A percentile compares a stretch with the other conserved stretches of the same genome.
These are phyloP conservation scores for Drosophila saltans DNA, from an alignment of 1,140 invertebrate genomes.

Conservation along the genomic window DNA sequence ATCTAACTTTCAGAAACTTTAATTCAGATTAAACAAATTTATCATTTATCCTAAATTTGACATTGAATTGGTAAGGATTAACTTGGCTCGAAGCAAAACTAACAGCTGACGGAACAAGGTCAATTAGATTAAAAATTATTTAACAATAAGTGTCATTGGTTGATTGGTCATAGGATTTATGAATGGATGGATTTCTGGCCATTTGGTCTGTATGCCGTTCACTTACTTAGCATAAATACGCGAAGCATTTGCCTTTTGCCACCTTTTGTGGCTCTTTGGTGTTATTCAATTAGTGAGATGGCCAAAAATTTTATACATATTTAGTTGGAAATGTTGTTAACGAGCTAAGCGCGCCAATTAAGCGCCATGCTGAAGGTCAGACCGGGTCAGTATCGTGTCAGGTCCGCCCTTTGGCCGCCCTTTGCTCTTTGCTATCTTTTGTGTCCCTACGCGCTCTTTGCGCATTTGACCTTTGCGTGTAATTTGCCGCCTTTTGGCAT, in stretches of 20 bases:
- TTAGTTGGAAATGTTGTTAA: conserved; percentile 73
- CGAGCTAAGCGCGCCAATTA: conserved; percentile 80
- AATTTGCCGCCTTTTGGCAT: conserved; percentile 73
- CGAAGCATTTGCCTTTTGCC: background rate
- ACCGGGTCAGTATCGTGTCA: background rate
- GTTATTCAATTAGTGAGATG: conserved; percentile 71
- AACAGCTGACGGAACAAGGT: too few relatives aligned
- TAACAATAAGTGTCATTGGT: background rate
- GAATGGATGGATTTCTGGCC: background rate
- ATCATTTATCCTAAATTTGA: too few relatives aligned
- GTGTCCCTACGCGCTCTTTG: conserved; percentile 53
- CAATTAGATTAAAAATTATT: background rate
- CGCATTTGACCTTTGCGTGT: conserved; percentile 61
- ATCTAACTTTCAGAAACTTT: too few relatives aligned
- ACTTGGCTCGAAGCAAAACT: too few relatives aligned
- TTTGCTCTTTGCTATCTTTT: conserved; percentile 11
- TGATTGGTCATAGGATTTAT: background rate
- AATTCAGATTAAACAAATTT: too few relatives aligned
- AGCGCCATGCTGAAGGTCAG: conserved; percentile 45
- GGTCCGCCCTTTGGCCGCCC: background rate
- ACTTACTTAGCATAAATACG: conserved; percentile 51
- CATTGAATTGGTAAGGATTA: too few relatives aligned
- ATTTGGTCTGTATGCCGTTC: too few relatives aligned
- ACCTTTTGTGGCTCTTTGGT: conserved; percentile 7
- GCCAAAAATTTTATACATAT: conserved; percentile 59